Evolutionary conservation across 2,888 invertebrate genomes (phyloP), one percentile per base, ranked within the genome.

Genomic region (Tachystola acroxantha): DNA sequence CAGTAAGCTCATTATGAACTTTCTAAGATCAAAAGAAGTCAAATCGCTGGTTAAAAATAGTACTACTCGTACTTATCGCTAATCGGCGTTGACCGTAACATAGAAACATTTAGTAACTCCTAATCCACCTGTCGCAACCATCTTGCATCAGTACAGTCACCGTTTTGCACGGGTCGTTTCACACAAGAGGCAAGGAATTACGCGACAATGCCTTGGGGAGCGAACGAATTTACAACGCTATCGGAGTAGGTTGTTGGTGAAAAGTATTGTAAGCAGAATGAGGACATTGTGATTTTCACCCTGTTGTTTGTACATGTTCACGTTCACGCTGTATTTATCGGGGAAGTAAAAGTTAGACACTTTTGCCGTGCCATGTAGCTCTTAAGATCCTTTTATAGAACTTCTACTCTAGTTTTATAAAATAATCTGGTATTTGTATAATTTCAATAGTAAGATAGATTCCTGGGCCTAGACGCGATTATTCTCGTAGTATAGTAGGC

Each of bases 151-250:
- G 37, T 34, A 36, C 34, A 48, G 36, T 48, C 41, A 50, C 45
- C 32, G 45, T 46, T 45, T 45, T 42, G 26, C 48, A 57, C 50
- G 59, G 58, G 53, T 55, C 55, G 53, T 47, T 53, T 55, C 50
- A 52, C 52, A 53, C 48, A 44, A 46, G 51, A 40, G 43, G 45
- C 46, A 34, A 36, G 39, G 42, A 42, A 43, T 40, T 43, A 40
- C 37, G 39, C 35, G 37, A 46, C 45, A 50, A 38, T 37, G 42
- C 42, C 38, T 45, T 25, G 32, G 37, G 45, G 37, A 43, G 35
- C 40, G 36, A 37, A 36, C 38, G 33, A 40, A 48, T 41, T 43
- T 43, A 35, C 37, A 40, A 42, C 40, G 45, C 39, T 37, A 27
- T 34, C 36, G 25, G 3, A 33, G 36, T 32, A 22, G 39, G 20